phyloP scores from a whole-genome alignment of 2,888 invertebrate species.

The Drosophila buzzatii region DNA sequence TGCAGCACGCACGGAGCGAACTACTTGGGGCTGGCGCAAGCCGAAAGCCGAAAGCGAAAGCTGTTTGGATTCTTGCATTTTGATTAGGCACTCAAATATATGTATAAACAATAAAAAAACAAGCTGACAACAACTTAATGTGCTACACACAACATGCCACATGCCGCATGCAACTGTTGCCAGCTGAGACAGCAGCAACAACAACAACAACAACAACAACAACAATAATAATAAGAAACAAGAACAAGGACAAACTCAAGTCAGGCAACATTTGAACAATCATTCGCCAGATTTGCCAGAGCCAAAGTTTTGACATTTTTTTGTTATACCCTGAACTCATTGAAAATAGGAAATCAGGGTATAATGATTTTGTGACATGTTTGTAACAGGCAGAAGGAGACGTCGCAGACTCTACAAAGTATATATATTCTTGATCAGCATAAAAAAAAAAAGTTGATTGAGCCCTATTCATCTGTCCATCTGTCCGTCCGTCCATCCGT shows the following conservation, averaged over 20 bases:
- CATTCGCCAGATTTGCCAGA: slow-evolving; percentile 1
- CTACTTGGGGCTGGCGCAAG: neutral
- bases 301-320: neutral
- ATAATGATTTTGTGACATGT: too few relatives aligned
- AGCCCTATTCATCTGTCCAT: too few relatives aligned
- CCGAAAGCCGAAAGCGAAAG: slow-evolving; percentile 13
- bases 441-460: too few relatives aligned
- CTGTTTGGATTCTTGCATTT: slow-evolving; percentile 41
- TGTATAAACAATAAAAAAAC: slow-evolving; percentile 53
- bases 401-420: too few relatives aligned
- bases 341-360: too few relatives aligned
- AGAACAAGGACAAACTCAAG: slow-evolving; percentile 16
- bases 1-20: slow-evolving; percentile 27
- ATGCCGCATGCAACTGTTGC: slow-evolving; percentile 31
- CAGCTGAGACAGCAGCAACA: neutral
- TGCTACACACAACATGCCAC: slow-evolving; percentile 27
- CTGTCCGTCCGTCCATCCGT: too few relatives aligned
- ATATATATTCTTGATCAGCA: too few relatives aligned
- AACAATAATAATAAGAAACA: slow-evolving; percentile 10
- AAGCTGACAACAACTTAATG: slow-evolving; percentile 74
- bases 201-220: neutral
- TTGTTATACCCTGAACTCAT: too few relatives aligned
- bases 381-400: too few relatives aligned
- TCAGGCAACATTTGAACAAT: slow-evolving; percentile 19
- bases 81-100: slow-evolving; percentile 66